Percentiles rank a stretch among this genome's conserved stretches.
Conservation (phyloP, 2,113 vertebrate genomes). For the Sander lucioperca region DNA sequence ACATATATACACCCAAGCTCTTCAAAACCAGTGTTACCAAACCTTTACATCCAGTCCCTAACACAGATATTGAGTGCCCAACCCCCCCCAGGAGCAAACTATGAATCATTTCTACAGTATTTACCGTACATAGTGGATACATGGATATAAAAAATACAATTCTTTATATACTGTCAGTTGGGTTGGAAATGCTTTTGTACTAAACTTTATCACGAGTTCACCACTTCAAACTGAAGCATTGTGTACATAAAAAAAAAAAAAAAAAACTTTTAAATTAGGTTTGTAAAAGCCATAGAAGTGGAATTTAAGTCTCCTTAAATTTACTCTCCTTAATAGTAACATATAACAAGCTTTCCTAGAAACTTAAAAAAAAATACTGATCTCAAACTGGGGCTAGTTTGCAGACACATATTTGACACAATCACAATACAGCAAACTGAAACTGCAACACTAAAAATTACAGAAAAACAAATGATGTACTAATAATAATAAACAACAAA, state of each 20-base stretch:
- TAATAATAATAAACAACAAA: constrained; percentile 14
- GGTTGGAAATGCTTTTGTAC: constrained; percentile 29
- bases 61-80: constrained; percentile 8
- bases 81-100: background rate
- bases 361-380: background rate
- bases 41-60: constrained; percentile 17
- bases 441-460: constrained; percentile 23
- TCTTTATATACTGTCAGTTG: constrained; percentile 41
- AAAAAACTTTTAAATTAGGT: background rate
- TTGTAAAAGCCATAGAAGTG: constrained; percentile 25
- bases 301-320: constrained; percentile 33
- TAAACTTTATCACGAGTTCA: constrained; percentile 13
- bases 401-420: background rate
- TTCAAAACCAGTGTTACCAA: constrained; percentile 28
- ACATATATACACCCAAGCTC: constrained; percentile 50
- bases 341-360: background rate
- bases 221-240: constrained; percentile 30
- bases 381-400: constrained; percentile 4
- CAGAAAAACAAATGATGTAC: background rate
- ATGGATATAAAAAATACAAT: constrained; percentile 43
- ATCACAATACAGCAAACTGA: constrained; percentile 28
- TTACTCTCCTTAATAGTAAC: background rate
- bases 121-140: constrained; percentile 11
- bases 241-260: background rate
- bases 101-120: background rate